Conservation (phyloP, 2,797 vertebrate species). For the Neopelma chrysocephalum region DNA sequence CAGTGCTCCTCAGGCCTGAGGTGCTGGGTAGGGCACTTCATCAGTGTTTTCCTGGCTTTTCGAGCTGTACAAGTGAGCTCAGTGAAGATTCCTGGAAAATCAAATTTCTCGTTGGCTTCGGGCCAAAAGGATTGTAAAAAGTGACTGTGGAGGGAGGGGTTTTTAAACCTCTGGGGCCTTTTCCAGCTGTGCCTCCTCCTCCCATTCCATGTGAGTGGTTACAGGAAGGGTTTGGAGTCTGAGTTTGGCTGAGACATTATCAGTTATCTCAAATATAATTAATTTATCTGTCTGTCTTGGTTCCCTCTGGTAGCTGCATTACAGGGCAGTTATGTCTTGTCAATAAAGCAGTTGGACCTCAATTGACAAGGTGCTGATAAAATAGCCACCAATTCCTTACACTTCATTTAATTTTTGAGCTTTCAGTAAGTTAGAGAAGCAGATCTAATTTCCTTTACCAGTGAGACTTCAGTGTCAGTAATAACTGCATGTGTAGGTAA, state of each 20-base stretch:
- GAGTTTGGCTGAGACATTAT: fast-evolving
- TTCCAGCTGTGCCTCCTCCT: neutral
- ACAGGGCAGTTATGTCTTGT: neutral
- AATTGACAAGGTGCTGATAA: neutral
- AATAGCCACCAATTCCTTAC: neutral
- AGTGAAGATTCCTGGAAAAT: neutral
- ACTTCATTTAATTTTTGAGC: fast-evolving
- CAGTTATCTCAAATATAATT: neutral
- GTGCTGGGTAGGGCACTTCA: neutral
- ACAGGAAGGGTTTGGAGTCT: neutral
- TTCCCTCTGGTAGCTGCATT: neutral
- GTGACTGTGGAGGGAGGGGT: neutral
- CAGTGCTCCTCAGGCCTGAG: neutral
- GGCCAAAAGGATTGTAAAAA: neutral
- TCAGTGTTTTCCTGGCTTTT: neutral
- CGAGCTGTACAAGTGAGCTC: neutral
- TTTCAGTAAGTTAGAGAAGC: neutral
- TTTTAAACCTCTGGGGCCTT: neutral
- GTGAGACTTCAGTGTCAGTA: neutral
- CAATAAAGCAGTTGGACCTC: neutral
- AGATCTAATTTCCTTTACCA: neutral
- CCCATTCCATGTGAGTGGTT: fast-evolving
- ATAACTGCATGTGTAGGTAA: neutral
- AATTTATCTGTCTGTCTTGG: fast-evolving
- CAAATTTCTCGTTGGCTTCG: neutral